phyloP scores from a whole-genome alignment of 2,113 vertebrate species.

The Triplophysa siluroides region DNA sequence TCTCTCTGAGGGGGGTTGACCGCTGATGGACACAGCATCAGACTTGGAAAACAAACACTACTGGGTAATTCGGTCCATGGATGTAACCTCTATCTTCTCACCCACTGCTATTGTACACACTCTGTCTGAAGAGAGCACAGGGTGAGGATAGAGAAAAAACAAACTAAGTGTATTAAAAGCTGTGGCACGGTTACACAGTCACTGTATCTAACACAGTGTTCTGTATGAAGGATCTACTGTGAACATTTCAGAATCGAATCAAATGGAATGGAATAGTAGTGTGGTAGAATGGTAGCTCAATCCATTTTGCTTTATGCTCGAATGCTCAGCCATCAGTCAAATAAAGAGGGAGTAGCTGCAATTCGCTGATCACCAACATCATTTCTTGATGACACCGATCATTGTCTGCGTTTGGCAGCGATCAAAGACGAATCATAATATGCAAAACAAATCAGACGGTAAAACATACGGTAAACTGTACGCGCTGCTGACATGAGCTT shows the following conservation, averaged over 20 bases:
- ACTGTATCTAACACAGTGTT: not conserved
- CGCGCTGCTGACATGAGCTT: slow-evolving; percentile 64
- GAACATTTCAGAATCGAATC: too few relatives aligned
- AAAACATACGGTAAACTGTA: slow-evolving; percentile 56
- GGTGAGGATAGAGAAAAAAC: slow-evolving; percentile 7
- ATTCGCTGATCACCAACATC: not conserved
- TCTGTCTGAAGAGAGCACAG: not conserved
- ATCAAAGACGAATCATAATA: slow-evolving; percentile 57
- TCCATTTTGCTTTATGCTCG: not conserved
- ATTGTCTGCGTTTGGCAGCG: slow-evolving; percentile 39
- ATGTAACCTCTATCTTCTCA: slow-evolving; percentile 25
- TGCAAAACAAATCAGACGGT: slow-evolving; percentile 36
- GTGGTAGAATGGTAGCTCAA: not conserved
- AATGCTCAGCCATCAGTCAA: not conserved
- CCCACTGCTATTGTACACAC: slow-evolving; percentile 14
- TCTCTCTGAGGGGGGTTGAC: slow-evolving; percentile 36
- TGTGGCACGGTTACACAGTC: not conserved
- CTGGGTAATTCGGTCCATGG: not conserved
- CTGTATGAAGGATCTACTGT: too few relatives aligned
- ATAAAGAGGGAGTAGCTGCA: not conserved
- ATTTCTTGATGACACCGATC: not conserved
- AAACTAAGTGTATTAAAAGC: not conserved
- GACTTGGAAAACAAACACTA: slow-evolving; percentile 35
- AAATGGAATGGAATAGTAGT: not conserved
- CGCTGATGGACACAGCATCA: slow-evolving; percentile 31